Base-by-base conservation (phyloP, 2,797 vertebrate species). In the Centroberyx gerrardi region DNA sequence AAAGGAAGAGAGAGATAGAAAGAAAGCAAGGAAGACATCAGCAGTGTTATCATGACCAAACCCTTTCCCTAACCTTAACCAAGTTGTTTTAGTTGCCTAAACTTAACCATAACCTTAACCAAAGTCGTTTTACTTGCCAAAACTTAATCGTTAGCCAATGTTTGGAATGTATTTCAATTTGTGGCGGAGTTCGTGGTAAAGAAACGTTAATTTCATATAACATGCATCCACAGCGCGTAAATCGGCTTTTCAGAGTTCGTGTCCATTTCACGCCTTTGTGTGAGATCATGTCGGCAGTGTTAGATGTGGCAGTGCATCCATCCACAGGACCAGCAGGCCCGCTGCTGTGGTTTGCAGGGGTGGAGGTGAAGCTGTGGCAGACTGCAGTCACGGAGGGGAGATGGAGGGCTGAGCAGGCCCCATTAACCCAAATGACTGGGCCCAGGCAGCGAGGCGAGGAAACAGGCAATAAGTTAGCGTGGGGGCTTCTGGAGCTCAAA, bases 381-480 rank as follows among this genome's bases (percentile, higher is more conserved):
- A 72, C 33, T 59, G 38, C 28, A 31, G 28, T 74, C 18, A 49
- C 1, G n/a, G 48, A 67, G 15, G 81, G 46, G 8, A 62, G 55
- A 28, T 42, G 17, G 42, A 59, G 27, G 64, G 58, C 58, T 55
- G 68, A 69, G 61, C 42, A 14, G 64, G 44, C 68, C 62, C 62
- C 33, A 27, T 76, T 62, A 77, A 81, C 62, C 53, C 72, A 70
- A 56, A 62, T 44, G 33, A 68, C 61, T 51, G 60, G 36, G 53
- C 48, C 67, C 54, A 46, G 54, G 54, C 61, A 44, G 56, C 1
- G 38, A 70, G 49, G 5, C 58, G 62, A 85, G 74, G 78, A 84
- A 90, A 76, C 83, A 75, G 84, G 77, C 78, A 81, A 79, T 86
- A 83, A 56, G 80, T 88, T 90, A 87, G 68, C 70, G 73, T 71